Base-by-base conservation (phyloP, 1,140 invertebrate species). In the Heliothis subflexa region DNA sequence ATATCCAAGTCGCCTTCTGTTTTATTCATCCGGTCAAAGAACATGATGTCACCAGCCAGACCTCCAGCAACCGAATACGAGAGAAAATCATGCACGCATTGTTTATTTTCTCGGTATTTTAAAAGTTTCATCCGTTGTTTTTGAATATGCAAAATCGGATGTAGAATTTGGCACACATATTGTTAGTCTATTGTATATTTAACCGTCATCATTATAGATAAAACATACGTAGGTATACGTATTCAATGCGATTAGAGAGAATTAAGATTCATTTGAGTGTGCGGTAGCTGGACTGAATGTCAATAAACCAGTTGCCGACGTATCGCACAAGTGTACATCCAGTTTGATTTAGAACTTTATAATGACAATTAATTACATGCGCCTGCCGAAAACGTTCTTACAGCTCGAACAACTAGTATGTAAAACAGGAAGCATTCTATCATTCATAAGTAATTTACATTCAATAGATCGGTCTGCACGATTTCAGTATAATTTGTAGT, bases 201-300 rank as follows among this genome's bases (percentile, higher is more conserved):
- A 73, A 73, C 16, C 33, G 59, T 28, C 16, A 59, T 47, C 10
- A 45, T 18, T 47, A 55, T 73, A 73, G 12, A 25, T 28, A 59
- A 59, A 64, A 72, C 16, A 49, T 45, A 47, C 49, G 14, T n/a
- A 28, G 2, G 12, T 25, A 25, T 21, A 55, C 59, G 47, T 74
- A 71, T 74, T 72, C 79, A 68, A 77, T 79, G 50, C 79, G 61
- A 85, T 71, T 59, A 71, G 49, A 61, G 66, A 80, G 62, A 85
- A 90, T 90, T 88, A 87, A 86, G 82, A 89, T 88, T 88, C 84
- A 85, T 86, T 87, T 82, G 77, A 79, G 57, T 78, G 33, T 66
- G 64, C 76, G 78, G 70, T 54, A n/a, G 76, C 72, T 81, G 81
- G 74, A 83, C 81, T 83, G 86, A 89, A 91, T 89, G 81, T 83